Evolutionary conservation across 2,113 vertebrate species (phyloP).

Genomic region (Oncorhynchus kisutch): DNA sequence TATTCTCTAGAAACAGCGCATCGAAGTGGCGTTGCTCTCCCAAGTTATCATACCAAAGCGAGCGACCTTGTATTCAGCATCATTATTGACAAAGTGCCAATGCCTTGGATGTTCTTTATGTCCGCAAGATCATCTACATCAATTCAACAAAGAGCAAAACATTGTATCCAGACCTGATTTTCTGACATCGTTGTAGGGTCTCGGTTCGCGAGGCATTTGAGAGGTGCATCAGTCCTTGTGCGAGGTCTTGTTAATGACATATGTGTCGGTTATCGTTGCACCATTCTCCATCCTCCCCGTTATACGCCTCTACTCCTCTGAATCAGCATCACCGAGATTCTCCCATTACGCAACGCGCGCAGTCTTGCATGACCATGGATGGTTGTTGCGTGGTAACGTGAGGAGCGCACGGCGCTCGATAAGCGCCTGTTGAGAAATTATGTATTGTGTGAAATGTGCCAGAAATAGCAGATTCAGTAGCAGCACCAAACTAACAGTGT

Average conservation of each 20-base stretch:
- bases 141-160: not conserved
- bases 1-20: not conserved
- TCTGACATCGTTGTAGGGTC: not conserved
- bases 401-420: not conserved
- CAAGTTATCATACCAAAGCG: not conserved
- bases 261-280: not conserved
- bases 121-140: not conserved
- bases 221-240: slow-evolving; percentile 6
- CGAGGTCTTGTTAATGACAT: not conserved
- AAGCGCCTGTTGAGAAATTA: not conserved
- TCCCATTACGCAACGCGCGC: slow-evolving; percentile 6
- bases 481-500: no score
- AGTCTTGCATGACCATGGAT: not conserved
- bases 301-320: not conserved
- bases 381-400: slow-evolving; percentile 1
- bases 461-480: no score
- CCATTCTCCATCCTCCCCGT: slow-evolving; percentile 10
- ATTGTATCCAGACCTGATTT: slow-evolving; percentile 6
- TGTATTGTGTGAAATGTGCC: no score
- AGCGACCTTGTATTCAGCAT: not conserved
- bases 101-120: not conserved
- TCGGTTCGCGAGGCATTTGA: not conserved
- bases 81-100: not conserved
- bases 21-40: not conserved
- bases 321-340: slow-evolving; percentile 1